These are phyloP conservation scores for Tachina fera DNA, from an alignment of 2,888 invertebrate species.

Conservation along the genomic window DNA sequence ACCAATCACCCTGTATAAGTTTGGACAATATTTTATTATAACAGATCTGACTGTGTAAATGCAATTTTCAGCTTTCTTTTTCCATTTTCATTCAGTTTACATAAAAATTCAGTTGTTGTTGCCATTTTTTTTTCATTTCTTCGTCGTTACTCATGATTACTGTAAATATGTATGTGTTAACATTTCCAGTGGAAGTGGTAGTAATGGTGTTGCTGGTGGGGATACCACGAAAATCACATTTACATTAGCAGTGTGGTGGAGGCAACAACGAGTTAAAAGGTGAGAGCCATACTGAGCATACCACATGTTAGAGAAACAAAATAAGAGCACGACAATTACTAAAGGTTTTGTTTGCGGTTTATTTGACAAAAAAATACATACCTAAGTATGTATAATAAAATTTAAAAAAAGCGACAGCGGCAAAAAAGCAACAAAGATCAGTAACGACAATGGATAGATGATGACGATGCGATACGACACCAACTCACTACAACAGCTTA, in stretches of 20 bases:
- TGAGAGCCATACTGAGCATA: constrained; percentile 20
- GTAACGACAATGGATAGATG: constrained; percentile 44
- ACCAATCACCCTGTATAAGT: constrained; percentile 15
- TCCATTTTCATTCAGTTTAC: constrained; percentile 29
- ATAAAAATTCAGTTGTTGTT: constrained; percentile 24
- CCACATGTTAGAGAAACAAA: constrained; percentile 52
- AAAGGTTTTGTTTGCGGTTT: constrained; percentile 60
- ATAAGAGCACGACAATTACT: constrained; percentile 59
- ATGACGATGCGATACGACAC: constrained; percentile 57
- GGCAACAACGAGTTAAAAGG: neutral
- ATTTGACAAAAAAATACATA: too few species aligned
- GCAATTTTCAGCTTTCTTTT: constrained; percentile 33
- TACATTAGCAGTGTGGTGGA: neutral
- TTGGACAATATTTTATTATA: neutral
- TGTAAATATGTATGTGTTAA: neutral
- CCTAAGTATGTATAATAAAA: neutral
- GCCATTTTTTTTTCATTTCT: constrained; percentile 8
- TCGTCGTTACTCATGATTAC: constrained; percentile 30
- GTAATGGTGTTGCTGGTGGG: neutral
- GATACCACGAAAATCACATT: constrained; percentile 30
- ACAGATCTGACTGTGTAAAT: constrained; percentile 9
- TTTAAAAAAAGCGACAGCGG: constrained; percentile 14
- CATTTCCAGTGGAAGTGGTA: constrained; percentile 17
- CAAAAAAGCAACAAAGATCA: constrained; percentile 48
- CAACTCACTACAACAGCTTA: constrained; percentile 32